Conservation (phyloP, 2,797 vertebrate genomes). For the Fratercula arctica region DNA sequence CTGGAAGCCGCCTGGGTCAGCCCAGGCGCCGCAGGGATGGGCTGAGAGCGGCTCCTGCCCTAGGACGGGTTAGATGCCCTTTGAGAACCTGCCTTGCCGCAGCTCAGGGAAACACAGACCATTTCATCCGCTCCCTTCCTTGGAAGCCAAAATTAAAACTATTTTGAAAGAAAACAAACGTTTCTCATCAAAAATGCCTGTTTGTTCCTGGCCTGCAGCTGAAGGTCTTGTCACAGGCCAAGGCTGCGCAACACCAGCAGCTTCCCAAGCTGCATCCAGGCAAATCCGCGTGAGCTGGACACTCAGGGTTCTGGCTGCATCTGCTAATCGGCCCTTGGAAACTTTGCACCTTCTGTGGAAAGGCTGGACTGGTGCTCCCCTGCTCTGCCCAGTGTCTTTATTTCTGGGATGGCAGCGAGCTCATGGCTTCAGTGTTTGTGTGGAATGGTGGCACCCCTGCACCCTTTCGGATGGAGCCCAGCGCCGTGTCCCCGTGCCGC, state of each 20-base stretch:
- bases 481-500: accelerated
- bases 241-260: neutral
- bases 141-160: slow-evolving; percentile 15
- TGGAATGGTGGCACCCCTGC: accelerated
- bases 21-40: accelerated
- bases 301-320: accelerated
- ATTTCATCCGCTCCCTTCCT: neutral
- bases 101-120: accelerated
- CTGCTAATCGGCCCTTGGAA: neutral
- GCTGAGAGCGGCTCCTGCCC: neutral
- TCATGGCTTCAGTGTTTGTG: accelerated
- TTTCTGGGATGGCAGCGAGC: neutral
- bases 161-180: slow-evolving; percentile 31
- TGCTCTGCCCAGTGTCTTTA: neutral
- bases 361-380: neutral
- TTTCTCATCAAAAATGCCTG: slow-evolving; percentile 10
- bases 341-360: neutral
- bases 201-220: neutral
- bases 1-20: accelerated
- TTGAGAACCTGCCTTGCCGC: neutral
- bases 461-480: accelerated
- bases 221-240: neutral
- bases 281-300: neutral
- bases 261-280: accelerated
- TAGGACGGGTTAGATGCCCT: neutral